A percentile compares a stretch with the other conserved stretches of the same genome.
phyloP scores from a whole-genome alignment of 2,113 vertebrate genomes.

The Sceloporus undulatus region DNA sequence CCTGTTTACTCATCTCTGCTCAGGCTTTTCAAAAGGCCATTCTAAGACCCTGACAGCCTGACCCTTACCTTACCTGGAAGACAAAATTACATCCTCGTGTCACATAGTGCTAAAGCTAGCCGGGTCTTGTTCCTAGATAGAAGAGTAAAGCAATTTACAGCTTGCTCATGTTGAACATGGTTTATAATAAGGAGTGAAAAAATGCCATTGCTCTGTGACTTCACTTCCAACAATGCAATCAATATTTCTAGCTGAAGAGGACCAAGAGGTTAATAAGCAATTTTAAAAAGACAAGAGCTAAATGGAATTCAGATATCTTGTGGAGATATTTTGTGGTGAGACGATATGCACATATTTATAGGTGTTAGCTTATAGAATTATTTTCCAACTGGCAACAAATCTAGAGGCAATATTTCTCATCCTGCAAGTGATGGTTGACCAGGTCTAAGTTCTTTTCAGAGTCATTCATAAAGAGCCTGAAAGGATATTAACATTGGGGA shows the following conservation, averaged over 20 bases:
- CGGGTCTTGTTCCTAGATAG: neutral
- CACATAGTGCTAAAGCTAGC: neutral
- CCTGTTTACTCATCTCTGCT: neutral
- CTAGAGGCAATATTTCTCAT: neutral
- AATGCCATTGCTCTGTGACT: conserved; percentile 24
- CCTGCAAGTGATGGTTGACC: neutral
- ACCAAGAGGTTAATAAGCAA: conserved; percentile 41
- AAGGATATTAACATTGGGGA: conserved; percentile 41
- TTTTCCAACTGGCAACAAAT: neutral
- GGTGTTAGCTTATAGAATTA: neutral
- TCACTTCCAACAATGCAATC: conserved; percentile 50
- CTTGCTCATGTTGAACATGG: neutral
- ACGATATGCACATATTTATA: neutral
- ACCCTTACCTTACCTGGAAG: neutral
- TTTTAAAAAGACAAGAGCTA: conserved; percentile 42
- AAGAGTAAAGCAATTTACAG: conserved; percentile 39
- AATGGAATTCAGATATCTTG: conserved; percentile 26
- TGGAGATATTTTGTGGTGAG: neutral
- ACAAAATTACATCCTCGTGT: neutral
- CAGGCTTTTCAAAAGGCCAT: neutral
- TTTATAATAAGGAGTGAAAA: conserved; percentile 42
- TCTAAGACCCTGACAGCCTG: neutral
- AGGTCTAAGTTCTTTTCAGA: neutral
- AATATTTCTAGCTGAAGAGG: conserved; percentile 54
- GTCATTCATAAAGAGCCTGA: neutral